phyloP scores from a whole-genome alignment of 2,797 vertebrate species.

The Phaenicophaeus curvirostris region DNA sequence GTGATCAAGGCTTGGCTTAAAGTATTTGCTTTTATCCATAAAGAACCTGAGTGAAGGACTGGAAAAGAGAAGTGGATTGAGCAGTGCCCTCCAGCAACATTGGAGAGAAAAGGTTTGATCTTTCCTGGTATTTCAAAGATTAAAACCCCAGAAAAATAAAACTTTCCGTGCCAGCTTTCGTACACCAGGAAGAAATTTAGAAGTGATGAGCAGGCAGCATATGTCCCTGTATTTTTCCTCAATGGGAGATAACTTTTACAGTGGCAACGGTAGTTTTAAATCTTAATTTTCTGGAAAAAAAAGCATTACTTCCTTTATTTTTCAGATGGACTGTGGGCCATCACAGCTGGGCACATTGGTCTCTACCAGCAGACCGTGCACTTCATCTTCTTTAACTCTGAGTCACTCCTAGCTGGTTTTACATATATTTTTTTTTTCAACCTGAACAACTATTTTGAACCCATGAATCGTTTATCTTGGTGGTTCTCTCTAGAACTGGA shows the following conservation, averaged over 20 bases:
- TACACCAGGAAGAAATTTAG: neutral
- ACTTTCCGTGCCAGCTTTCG: neutral
- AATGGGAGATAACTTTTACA: neutral
- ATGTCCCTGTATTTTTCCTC: neutral
- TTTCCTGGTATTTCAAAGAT: neutral
- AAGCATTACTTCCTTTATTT: neutral
- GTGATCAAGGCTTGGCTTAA: neutral
- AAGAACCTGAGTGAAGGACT: neutral
- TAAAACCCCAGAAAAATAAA: neutral
- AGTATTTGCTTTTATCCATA: neutral
- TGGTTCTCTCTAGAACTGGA: conserved; percentile 31
- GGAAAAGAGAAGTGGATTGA: neutral
- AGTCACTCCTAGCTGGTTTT: neutral
- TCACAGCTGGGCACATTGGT: neutral
- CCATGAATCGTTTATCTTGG: conserved; percentile 47
- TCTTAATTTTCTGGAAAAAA: neutral
- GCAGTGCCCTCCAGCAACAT: neutral
- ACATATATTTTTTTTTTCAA: neutral
- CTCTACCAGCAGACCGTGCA: neutral
- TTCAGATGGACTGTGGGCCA: neutral
- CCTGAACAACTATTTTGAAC: neutral
- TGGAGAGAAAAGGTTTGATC: neutral
- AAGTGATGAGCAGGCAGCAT: neutral
- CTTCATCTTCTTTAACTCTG: neutral
- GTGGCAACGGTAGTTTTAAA: neutral